Evolutionary conservation across 2,888 invertebrate genomes (phyloP), one percentile per base, ranked within the genome.

Genomic region (Scelioninae gen. 1): DNA sequence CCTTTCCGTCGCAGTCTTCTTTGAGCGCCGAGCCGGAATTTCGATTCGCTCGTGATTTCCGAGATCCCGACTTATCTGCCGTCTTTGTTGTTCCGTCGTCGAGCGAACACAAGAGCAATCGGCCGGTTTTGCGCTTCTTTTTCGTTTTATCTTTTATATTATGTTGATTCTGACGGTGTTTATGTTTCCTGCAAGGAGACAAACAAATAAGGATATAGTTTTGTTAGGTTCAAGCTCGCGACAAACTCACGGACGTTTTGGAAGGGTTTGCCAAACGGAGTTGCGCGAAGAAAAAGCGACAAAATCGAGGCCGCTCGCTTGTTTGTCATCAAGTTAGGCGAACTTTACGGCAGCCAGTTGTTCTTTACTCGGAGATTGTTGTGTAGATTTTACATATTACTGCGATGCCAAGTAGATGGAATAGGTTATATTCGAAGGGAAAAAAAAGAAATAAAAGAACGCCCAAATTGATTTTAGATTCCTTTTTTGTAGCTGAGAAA

Each of bases 11-110:
- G 71, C 63, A 58, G 51, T 58, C 23, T 55, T 53, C 68, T 84
- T 82, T 84, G 84, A 80, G 83, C 86, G 84, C 80, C 85, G 86
- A 86, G 85, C 83, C 85, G 81, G 82, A 86, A 86, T 85, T 86
- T 84, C 86, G 85, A 86, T 86, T 85, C 84, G 55, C 43, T 65
- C 69, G 55, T 63, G 53, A 77, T 77, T 63, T 69, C n/a, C n/a
- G n/a, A n/a, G 13, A 32, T 51, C 62, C 15, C 40, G 10, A 29
- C 58, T 47, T 56, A 32, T 40, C 34, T 32, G 16, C 29, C 40
- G 53, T 51, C 62, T 53, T 62, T 53, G 56, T 65, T 45, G 47
- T 49, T 45, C 43, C 56, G 58, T 60, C 53, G 34, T 29, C 11
- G 45, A 47, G 49, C n/a, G n/a, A n/a, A n/a, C n/a, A n/a, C 43